Evolutionary conservation across 2,797 vertebrate species (phyloP).

Genomic region (Gymnocypris eckloni): DNA sequence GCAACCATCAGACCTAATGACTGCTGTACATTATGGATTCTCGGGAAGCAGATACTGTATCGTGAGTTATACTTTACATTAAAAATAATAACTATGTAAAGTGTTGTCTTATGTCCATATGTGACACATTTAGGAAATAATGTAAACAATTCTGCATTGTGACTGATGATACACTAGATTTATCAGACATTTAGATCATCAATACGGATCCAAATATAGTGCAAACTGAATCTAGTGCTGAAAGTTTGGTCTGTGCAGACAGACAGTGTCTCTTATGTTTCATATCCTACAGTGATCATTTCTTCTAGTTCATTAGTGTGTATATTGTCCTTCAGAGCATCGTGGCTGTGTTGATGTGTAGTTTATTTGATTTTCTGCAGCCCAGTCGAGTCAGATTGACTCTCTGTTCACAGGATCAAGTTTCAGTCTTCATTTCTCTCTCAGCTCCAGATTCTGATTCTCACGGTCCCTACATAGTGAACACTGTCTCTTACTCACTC

Average conservation of each 20-base stretch:
- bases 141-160: not conserved
- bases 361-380: constrained; percentile 2
- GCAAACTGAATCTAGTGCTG: not conserved
- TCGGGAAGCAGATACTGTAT: constrained; percentile 1
- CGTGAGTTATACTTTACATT: not conserved
- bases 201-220: not conserved
- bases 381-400: not conserved
- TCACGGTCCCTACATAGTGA: not conserved
- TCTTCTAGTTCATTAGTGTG: constrained; percentile 13
- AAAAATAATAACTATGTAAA: not conserved
- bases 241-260: too few relatives aligned
- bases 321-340: not conserved
- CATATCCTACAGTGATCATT: not conserved
- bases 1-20: constrained; percentile 21
- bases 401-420: not conserved
- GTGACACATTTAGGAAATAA: not conserved
- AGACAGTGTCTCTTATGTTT: not conserved
- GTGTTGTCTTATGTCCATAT: not conserved
- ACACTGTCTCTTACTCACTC: too few relatives aligned
- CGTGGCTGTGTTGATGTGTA: not conserved
- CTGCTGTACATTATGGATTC: constrained; percentile 14
- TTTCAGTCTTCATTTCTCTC: not conserved
- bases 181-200: not conserved
- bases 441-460: not conserved
- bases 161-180: not conserved